phyloP scores from a whole-genome alignment of 2,888 invertebrate genomes.

The Acleris cristana region DNA sequence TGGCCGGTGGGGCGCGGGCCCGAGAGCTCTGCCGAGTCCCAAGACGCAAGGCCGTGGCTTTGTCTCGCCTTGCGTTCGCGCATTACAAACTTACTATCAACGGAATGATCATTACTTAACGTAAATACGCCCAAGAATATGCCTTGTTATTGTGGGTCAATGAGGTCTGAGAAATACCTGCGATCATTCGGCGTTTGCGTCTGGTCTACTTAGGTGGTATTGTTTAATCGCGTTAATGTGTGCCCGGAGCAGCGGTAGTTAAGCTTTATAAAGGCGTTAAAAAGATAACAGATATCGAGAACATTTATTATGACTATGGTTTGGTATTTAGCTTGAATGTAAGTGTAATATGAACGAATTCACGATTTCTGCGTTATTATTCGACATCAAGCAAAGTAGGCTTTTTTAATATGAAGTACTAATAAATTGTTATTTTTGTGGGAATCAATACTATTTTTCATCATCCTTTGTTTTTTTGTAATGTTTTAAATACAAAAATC shows the following conservation, averaged over 20 bases:
- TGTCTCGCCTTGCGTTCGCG: conserved; percentile 71
- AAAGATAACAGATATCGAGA: too few relatives aligned
- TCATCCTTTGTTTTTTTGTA: too few relatives aligned
- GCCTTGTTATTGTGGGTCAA: conserved; percentile 64
- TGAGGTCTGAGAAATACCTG: conserved; percentile 29
- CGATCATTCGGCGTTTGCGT: conserved; percentile 25
- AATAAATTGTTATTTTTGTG: too few relatives aligned
- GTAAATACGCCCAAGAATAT: conserved; percentile 66
- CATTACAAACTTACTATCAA: conserved; percentile 66
- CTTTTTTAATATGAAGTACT: too few relatives aligned
- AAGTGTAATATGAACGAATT: too few relatives aligned
- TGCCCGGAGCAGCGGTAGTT: background rate
- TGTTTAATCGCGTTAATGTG: background rate
- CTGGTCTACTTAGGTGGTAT: conserved; percentile 27
- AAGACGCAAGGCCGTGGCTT: conserved; percentile 72
- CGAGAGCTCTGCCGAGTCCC: conserved; percentile 59
- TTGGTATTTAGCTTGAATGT: too few relatives aligned
- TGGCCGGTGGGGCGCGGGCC: conserved; percentile 72
- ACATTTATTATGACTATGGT: too few relatives aligned
- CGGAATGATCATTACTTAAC: conserved; percentile 72
- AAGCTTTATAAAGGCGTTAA: too few relatives aligned
- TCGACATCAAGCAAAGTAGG: too few relatives aligned
- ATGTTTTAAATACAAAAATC: too few relatives aligned
- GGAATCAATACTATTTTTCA: too few relatives aligned
- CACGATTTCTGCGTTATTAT: too few relatives aligned